Base-by-base conservation (phyloP, 1,140 invertebrate genomes). In the Apocrypta bakeri region DNA sequence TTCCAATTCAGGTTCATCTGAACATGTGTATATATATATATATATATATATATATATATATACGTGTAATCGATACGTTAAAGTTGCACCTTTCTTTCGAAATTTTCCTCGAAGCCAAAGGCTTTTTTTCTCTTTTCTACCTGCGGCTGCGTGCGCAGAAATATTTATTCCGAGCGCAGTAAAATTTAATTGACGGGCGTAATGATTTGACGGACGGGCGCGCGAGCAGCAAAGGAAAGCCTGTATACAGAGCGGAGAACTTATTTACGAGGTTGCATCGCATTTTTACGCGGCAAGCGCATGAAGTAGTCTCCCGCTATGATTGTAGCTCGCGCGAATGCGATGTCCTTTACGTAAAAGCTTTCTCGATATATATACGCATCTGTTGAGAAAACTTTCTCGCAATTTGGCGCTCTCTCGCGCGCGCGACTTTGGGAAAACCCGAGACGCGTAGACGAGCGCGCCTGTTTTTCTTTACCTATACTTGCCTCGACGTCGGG, bases 261-360 rank as follows among this genome's bases (percentile, higher is more conserved):
- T 66, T 72, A 40, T 72, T 72, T 72, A 42, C 31, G n/a, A 33
- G 25, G 14, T 17, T 33, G 29, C 31, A 29, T 69, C 31, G 31
- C 33, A 21, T 33, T 40, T 72, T 21, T n/a, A 24, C 21, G 69
- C 37, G 27, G 37, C 71, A 37, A n/a, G 33, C 33, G 33, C 3
- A 2, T 37, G 3, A 37, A 9, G n/a, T n/a, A n/a, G n/a, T n/a
- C 37, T 27, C 71, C 71, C 71, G 71, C 37, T 21, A 37, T 4
- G 33, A 42, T 29, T n/a, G n/a, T n/a, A n/a, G n/a, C n/a, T n/a
- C n/a, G n/a, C n/a, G n/a, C n/a, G n/a, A n/a, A n/a, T n/a, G n/a
- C n/a, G n/a, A 31, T n/a, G 56, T 33, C 69, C n/a, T 74, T 74
- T 74, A 74, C 72, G 72, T 74, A 74, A 74, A 74, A 74, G 72